Evolutionary conservation across 2,797 vertebrate species (phyloP).

Genomic region (Spondyliosoma cantharus): DNA sequence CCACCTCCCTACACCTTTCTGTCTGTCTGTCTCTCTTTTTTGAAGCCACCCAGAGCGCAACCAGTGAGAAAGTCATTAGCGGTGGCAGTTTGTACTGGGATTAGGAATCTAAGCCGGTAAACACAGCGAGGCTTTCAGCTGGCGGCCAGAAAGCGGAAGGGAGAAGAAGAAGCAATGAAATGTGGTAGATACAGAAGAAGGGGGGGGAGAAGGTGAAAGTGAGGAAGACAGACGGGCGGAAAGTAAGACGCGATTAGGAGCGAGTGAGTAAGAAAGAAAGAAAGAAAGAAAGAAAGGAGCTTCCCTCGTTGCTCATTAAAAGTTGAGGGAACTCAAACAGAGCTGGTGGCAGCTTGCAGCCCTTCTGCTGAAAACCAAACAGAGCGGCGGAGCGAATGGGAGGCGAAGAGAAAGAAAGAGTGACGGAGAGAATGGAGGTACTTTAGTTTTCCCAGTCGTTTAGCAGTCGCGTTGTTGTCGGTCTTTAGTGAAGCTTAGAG

Average conservation of each 20-base stretch:
- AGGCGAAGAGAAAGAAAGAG: slow-evolving; percentile 65
- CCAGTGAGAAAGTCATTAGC: slow-evolving; percentile 80
- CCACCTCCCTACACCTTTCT: not conserved
- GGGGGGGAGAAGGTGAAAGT: slow-evolving; percentile 37
- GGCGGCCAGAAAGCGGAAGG: slow-evolving; percentile 43
- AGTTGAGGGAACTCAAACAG: slow-evolving; percentile 81
- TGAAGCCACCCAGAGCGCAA: slow-evolving; percentile 51
- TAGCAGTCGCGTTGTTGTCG: slow-evolving; percentile 73
- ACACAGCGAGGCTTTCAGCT: slow-evolving; percentile 70
- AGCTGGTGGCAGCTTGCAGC: slow-evolving; percentile 76
- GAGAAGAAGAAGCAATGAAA: slow-evolving; percentile 51
- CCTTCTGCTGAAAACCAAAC: slow-evolving; percentile 75
- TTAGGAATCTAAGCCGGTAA: slow-evolving; percentile 78
- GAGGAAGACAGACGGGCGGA: slow-evolving; percentile 41
- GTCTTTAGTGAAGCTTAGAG: slow-evolving; percentile 71
- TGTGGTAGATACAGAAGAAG: slow-evolving; percentile 20
- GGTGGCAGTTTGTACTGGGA: slow-evolving; percentile 77
- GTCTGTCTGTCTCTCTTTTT: not conserved
- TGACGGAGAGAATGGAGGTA: slow-evolving; percentile 70
- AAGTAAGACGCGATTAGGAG: slow-evolving; percentile 60
- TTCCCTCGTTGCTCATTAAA: slow-evolving; percentile 77
- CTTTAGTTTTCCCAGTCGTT: slow-evolving; percentile 79
- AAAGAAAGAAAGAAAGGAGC: slow-evolving; percentile 51
- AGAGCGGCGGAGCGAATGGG: slow-evolving; percentile 55
- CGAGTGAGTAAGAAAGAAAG: slow-evolving; percentile 40